Conservation (phyloP, 30 jellyfish, hydroid and myxozoan genomes). For the Hydractinia symbiolongicarpus region DNA sequence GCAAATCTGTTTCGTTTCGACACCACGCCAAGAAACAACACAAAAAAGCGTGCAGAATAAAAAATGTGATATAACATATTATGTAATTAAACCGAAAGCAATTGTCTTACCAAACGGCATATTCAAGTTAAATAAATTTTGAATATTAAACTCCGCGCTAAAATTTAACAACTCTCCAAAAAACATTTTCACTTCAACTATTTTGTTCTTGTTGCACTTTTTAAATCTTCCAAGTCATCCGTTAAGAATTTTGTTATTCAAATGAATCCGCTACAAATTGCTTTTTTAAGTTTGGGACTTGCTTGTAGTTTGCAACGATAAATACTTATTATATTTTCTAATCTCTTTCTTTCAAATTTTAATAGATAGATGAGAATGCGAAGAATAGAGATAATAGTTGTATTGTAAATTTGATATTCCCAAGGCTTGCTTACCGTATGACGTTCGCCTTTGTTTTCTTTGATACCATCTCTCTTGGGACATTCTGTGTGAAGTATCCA, state of each 20-base stretch:
- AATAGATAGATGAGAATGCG: no score
- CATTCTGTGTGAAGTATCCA: no score
- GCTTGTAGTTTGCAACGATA: no score
- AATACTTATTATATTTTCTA: no score
- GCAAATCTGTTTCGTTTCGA: no score
- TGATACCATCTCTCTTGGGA: neutral
- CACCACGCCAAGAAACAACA: no score
- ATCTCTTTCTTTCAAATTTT: no score
- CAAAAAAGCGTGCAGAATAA: no score
- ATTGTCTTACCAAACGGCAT: neutral
- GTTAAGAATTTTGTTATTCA: neutral
- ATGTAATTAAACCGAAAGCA: neutral
- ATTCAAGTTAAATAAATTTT: neutral
- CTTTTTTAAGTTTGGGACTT: no score
- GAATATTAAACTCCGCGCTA: neutral
- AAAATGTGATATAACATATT: neutral
- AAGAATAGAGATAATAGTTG: no score
- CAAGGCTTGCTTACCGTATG: slow-evolving; percentile 13
- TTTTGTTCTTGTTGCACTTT: neutral
- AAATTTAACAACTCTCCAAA: slow-evolving; percentile 10
- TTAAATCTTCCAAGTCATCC: neutral
- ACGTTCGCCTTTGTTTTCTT: neutral
- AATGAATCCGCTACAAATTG: neutral
- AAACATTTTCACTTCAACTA: neutral
- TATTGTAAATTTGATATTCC: neutral